phyloP scores from a whole-genome alignment of 1,140 invertebrate genomes.

The Solenopsis invicta region DNA sequence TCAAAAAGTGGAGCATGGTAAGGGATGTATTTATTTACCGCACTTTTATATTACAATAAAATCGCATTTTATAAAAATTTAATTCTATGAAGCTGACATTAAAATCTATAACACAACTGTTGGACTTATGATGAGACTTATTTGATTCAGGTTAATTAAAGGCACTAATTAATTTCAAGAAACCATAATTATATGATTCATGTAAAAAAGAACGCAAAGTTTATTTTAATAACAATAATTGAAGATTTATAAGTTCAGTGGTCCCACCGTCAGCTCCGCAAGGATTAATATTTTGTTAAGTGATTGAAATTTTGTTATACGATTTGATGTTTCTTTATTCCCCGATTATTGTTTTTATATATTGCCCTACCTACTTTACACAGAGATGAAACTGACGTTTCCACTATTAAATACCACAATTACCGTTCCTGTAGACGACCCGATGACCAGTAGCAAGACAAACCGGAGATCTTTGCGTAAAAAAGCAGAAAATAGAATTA shows the following conservation, averaged over 20 bases:
- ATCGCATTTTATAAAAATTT: neutral
- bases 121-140: too few relatives aligned
- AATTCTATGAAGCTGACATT: too few relatives aligned
- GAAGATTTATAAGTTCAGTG: too few relatives aligned
- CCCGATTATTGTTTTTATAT: conserved; percentile 38
- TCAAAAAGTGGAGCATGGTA: conserved; percentile 86
- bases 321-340: neutral
- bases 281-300: neutral
- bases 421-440: conserved; percentile 87
- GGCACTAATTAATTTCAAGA: too few relatives aligned
- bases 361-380: conserved; percentile 68
- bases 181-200: too few relatives aligned
- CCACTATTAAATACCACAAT: conserved; percentile 90
- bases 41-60: neutral
- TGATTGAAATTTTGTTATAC: conserved; percentile 40
- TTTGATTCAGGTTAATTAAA: too few relatives aligned
- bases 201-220: too few relatives aligned
- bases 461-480: conserved; percentile 79
- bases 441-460: conserved; percentile 76
- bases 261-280: too few relatives aligned
- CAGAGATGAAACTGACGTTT: conserved; percentile 88
- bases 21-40: conserved; percentile 18
- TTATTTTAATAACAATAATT: too few relatives aligned
- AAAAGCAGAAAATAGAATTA: conserved; percentile 69
- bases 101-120: too few relatives aligned